phyloP scores from a whole-genome alignment of 2,888 invertebrate genomes.

The Agrypnus murinus region DNA sequence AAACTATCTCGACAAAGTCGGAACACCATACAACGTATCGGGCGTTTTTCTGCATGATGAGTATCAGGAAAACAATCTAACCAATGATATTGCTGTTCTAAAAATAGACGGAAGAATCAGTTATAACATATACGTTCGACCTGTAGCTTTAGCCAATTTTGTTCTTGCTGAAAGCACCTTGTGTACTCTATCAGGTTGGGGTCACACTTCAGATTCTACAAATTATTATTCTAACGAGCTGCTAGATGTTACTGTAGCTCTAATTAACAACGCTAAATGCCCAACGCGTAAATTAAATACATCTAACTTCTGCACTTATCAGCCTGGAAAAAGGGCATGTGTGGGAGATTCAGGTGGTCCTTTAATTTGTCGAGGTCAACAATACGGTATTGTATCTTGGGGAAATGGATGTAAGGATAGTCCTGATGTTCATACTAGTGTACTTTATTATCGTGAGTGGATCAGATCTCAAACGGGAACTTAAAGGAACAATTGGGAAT shows the following conservation, averaged over 20 bases:
- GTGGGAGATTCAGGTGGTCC: conserved; percentile 11
- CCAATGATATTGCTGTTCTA: not conserved
- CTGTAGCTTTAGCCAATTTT: not conserved
- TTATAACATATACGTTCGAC: not conserved
- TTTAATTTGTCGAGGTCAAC: conserved; percentile 4
- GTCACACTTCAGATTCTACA: conserved; percentile 3
- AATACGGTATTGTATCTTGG: conserved; percentile 9
- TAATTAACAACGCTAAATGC: not conserved
- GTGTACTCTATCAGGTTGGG: conserved; percentile 7
- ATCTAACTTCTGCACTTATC: not conserved
- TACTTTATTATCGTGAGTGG: not conserved
- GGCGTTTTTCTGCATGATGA: not conserved
- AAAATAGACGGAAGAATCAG: not conserved
- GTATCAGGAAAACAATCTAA: not conserved
- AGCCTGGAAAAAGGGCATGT: conserved; percentile 7
- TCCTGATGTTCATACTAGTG: conserved; percentile 20
- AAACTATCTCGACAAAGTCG: not conserved
- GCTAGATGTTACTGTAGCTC: not conserved
- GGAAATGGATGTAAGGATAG: not conserved
- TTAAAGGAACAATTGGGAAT: too few species aligned
- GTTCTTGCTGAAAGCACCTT: not conserved
- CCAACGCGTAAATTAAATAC: too few species aligned
- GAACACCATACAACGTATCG: not conserved
- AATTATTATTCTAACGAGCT: not conserved
- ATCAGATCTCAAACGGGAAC: not conserved